These are phyloP conservation scores for Drosophila nr. fundita DNA, from an alignment of 2,888 invertebrate species.

Conservation along the genomic window DNA sequence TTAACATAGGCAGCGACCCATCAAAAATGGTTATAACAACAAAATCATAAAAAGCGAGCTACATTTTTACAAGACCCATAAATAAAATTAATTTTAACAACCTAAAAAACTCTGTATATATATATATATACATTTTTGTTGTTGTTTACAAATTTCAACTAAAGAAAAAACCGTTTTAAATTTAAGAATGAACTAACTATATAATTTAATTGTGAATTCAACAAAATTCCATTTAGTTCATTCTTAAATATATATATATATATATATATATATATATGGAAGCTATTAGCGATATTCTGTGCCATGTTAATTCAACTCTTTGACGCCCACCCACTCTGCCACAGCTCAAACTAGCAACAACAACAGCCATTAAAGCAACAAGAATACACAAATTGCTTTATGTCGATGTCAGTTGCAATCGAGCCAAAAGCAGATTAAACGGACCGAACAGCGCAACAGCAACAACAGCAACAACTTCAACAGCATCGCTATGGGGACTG, in stretches of 20 bases:
- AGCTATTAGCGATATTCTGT: constrained; percentile 29
- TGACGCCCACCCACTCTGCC: constrained; percentile 19
- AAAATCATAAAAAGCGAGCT: neutral
- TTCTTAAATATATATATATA: no score
- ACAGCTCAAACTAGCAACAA: constrained; percentile 5
- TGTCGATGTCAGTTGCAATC: constrained; percentile 51
- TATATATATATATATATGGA: neutral
- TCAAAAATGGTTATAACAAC: constrained; percentile 35
- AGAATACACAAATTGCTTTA: constrained; percentile 38
- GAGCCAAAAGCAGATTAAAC: constrained; percentile 47
- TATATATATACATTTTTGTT: neutral
- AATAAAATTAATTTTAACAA: constrained; percentile 3
- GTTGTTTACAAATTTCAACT: neutral
- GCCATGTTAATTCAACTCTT: constrained; percentile 11
- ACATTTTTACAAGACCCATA: constrained; percentile 2
- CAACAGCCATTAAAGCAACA: constrained; percentile 4
- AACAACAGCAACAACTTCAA: constrained; percentile 1
- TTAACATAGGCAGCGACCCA: constrained; percentile 65
- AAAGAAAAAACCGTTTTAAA: neutral
- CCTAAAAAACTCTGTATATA: neutral
- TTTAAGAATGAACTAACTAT: neutral
- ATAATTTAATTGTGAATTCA: no score
- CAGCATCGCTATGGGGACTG: constrained; percentile 19
- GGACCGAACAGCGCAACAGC: constrained; percentile 16
- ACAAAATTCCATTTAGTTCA: no score